phyloP scores from a whole-genome alignment of 1,140 invertebrate genomes.

The Temnothorax longispinosus region DNA sequence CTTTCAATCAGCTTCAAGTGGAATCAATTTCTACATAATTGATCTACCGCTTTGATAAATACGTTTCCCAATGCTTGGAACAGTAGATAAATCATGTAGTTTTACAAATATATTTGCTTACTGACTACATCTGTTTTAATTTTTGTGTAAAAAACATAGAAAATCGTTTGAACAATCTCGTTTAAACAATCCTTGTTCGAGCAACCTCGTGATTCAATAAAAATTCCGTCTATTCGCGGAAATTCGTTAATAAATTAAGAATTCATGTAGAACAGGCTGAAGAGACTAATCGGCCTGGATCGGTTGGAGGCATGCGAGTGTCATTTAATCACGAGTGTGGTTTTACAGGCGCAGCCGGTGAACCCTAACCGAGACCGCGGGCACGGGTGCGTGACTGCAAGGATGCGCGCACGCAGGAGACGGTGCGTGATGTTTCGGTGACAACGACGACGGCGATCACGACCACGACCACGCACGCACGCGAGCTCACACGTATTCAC shows the following conservation, averaged over 20 bases:
- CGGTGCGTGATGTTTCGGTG: conserved; percentile 68
- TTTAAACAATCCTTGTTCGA: neutral
- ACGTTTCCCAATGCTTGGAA: neutral
- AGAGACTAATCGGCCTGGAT: neutral
- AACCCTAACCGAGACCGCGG: conserved; percentile 29
- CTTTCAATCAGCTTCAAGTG: neutral
- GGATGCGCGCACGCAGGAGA: conserved; percentile 75
- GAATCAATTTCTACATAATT: neutral
- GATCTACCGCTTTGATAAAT: neutral
- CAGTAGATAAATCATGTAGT: neutral
- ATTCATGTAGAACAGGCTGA: no score
- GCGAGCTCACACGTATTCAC: conserved; percentile 3
- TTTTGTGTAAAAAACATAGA: neutral
- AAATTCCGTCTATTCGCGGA: neutral
- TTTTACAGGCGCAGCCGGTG: conserved; percentile 62
- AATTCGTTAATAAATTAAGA: neutral
- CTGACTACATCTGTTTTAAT: neutral
- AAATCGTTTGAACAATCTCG: neutral
- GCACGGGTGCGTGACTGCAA: conserved; percentile 63
- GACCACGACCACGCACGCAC: conserved; percentile 12
- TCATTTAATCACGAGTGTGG: conserved; percentile 31
- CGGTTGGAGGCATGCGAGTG: neutral
- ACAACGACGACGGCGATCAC: conserved; percentile 39
- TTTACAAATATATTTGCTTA: neutral
- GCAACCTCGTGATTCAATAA: neutral